These are phyloP conservation scores for Unio pictorum DNA, from an alignment of 2,888 invertebrate genomes.

Conservation along the genomic window DNA sequence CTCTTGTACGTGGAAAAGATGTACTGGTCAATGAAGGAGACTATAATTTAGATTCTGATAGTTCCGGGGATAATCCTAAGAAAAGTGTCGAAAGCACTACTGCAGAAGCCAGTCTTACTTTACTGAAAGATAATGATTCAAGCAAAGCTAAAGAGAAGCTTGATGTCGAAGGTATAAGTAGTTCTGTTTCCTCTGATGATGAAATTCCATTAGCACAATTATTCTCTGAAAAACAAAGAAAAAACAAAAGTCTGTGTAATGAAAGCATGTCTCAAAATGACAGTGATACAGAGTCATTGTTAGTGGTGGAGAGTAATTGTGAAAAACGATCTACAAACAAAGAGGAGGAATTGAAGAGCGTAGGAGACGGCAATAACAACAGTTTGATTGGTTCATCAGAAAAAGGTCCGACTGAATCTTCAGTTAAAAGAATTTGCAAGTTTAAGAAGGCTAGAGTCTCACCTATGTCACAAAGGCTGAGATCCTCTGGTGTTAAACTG, in stretches of 20 bases:
- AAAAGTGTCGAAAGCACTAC: neutral
- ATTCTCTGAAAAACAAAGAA: neutral
- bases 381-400: no score
- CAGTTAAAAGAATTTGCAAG: neutral
- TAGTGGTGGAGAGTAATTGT: neutral
- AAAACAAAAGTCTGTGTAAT: neutral
- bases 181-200: conserved; percentile 13
- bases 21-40: conserved; percentile 10
- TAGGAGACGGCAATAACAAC: no score
- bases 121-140: conserved; percentile 11
- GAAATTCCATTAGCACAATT: conserved; percentile 12
- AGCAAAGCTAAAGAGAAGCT: neutral
- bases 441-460: conserved; percentile 12
- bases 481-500: conserved; percentile 13
- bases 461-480: conserved; percentile 13
- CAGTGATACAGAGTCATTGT: neutral
- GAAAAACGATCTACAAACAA: neutral
- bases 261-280: conserved; percentile 3
- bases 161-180: neutral
- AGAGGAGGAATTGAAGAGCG: neutral
- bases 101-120: neutral
- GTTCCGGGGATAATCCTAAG: conserved; percentile 2
- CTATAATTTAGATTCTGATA: conserved; percentile 5
- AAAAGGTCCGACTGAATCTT: no score
- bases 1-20: conserved; percentile 17